Conservation (phyloP, 2,113 vertebrate species). For the Cinclus cinclus region DNA sequence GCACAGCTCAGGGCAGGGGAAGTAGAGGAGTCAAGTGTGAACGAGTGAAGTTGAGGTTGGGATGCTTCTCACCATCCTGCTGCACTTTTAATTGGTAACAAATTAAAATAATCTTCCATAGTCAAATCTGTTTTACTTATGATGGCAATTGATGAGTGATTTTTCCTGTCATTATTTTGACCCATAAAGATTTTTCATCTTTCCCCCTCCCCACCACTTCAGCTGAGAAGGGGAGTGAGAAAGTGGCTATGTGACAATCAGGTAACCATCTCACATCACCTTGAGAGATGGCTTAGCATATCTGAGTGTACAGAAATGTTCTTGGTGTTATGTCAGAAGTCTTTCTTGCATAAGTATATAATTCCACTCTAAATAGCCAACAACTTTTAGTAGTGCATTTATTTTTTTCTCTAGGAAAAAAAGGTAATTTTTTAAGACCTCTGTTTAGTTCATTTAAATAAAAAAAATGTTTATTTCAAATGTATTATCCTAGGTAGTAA, state of each 20-base stretch:
- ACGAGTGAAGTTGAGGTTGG: background rate
- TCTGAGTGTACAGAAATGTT: background rate
- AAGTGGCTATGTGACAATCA: background rate
- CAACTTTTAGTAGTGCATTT: background rate
- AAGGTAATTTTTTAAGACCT: background rate
- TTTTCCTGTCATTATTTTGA: background rate
- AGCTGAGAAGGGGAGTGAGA: background rate
- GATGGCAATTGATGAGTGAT: background rate
- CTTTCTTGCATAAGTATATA: background rate
- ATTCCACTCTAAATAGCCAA: background rate
- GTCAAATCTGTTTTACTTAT: background rate
- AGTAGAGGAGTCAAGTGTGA: background rate
- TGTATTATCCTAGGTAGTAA: background rate
- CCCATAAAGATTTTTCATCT: background rate
- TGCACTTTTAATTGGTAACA: background rate
- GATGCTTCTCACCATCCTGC: background rate
- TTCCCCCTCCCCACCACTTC: accelerated
- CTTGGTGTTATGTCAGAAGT: background rate
- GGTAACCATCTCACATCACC: background rate
- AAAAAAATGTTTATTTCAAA: background rate
- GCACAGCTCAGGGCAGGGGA: background rate
- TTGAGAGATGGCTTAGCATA: background rate
- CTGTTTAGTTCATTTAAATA: background rate
- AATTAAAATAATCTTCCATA: background rate
- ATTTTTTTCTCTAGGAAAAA: background rate